phyloP scores from a whole-genome alignment of 2,888 invertebrate genomes.

The Hypomecis atomaria region DNA sequence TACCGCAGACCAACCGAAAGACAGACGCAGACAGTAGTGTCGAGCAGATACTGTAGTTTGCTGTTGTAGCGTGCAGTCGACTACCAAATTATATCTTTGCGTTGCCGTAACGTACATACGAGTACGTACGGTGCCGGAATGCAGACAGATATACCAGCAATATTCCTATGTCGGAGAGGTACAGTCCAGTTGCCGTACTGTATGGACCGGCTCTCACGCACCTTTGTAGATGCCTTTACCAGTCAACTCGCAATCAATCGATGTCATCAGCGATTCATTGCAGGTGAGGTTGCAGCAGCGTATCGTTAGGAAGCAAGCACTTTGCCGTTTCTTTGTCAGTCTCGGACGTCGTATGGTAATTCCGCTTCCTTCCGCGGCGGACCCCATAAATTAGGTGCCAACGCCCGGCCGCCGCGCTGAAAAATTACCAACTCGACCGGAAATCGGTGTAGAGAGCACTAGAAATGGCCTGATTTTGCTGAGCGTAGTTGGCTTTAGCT shows the following conservation, averaged over 20 bases:
- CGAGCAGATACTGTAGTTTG: too few species aligned
- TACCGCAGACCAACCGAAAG: too few species aligned
- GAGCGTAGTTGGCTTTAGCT: conserved; percentile 2
- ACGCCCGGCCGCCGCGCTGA: conserved; percentile 69
- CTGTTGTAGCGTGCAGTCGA: too few species aligned
- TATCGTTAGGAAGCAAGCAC: conserved; percentile 61
- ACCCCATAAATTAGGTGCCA: conserved; percentile 77
- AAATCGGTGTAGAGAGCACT: conserved; percentile 57
- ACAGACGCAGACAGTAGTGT: too few species aligned
- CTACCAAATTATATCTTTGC: too few species aligned
- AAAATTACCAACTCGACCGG: conserved; percentile 75
- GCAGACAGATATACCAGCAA: too few species aligned
- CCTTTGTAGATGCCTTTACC: too few species aligned
- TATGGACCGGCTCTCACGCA: too few species aligned
- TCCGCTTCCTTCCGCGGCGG: conserved; percentile 73
- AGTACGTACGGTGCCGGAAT: too few species aligned
- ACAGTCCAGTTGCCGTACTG: too few species aligned
- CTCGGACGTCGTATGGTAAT: conserved; percentile 80
- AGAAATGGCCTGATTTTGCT: conserved; percentile 36
- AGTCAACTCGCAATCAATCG: conserved; percentile 1
- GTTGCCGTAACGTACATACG: too few species aligned
- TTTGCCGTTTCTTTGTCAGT: conserved; percentile 68
- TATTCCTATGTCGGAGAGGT: too few species aligned
- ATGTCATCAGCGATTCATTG: conserved; percentile 7
- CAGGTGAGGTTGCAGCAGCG: conserved; percentile 34